Conservation (phyloP, 2,113 vertebrate genomes). For the Uropsilus gracilis region DNA sequence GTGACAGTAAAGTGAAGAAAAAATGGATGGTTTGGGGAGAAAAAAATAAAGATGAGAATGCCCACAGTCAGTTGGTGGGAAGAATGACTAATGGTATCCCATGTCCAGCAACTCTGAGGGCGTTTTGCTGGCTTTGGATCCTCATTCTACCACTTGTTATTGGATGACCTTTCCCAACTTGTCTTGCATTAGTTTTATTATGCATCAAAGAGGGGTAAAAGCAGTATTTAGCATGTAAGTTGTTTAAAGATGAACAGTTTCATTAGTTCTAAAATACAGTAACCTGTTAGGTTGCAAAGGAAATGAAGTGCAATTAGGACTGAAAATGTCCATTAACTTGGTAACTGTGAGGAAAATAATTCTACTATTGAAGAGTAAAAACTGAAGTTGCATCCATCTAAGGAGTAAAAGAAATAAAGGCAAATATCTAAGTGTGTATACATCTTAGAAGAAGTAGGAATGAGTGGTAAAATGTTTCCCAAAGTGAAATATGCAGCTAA, state of each 20-base stretch:
- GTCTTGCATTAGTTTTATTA: background rate
- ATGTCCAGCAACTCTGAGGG: background rate
- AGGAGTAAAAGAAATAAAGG: background rate
- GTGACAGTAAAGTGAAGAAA: background rate
- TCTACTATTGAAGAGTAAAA: background rate
- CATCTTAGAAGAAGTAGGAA: background rate
- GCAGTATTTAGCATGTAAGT: background rate
- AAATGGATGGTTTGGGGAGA: background rate
- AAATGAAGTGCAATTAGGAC: background rate
- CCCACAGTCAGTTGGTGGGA: background rate
- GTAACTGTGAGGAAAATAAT: background rate
- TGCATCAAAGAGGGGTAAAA: background rate
- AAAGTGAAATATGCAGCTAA: background rate
- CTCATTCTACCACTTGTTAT: background rate
- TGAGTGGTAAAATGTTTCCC: background rate
- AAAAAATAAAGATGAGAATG: background rate
- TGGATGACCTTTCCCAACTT: background rate
- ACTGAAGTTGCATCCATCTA: background rate
- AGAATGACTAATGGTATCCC: background rate
- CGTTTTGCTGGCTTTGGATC: background rate
- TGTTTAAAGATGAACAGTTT: background rate
- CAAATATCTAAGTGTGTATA: background rate
- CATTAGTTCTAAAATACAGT: background rate
- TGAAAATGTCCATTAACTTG: background rate
- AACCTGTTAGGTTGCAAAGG: background rate